phyloP scores from a whole-genome alignment of 1,140 invertebrate species.

The Drosophila parvula region DNA sequence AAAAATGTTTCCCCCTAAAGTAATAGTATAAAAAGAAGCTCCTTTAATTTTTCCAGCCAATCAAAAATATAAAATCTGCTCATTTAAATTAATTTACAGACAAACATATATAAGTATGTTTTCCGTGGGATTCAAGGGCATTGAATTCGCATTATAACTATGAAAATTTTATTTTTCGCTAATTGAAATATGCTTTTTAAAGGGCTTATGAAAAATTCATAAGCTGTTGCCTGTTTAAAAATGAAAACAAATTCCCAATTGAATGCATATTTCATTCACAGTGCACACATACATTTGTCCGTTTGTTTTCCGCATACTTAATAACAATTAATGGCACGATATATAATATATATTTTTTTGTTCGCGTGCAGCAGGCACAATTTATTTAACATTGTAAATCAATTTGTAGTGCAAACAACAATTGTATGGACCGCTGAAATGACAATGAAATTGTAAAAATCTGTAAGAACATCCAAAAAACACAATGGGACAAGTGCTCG shows the following conservation, averaged over 20 bases:
- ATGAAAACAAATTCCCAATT: slow-evolving; percentile 19
- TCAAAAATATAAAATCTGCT: slow-evolving; percentile 1
- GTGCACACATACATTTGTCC: not conserved
- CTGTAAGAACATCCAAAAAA: slow-evolving; percentile 36
- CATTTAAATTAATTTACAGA: slow-evolving; percentile 19
- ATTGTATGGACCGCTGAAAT: slow-evolving; percentile 30
- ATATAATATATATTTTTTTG: slow-evolving; percentile 15
- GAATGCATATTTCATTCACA: slow-evolving; percentile 33
- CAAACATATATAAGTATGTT: slow-evolving; percentile 37
- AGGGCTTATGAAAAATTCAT: slow-evolving; percentile 29
- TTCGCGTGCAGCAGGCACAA: slow-evolving; percentile 22
- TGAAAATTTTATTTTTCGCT: slow-evolving; percentile 13
- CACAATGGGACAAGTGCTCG: slow-evolving; percentile 40
- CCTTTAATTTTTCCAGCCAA: not conserved
- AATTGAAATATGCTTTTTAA: slow-evolving; percentile 23
- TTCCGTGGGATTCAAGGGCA: slow-evolving; percentile 22
- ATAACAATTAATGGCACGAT: slow-evolving; percentile 45
- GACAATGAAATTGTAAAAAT: slow-evolving; percentile 65
- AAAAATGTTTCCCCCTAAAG: not conserved
- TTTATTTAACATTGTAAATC: slow-evolving; percentile 55
- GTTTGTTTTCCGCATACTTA: slow-evolving; percentile 36
- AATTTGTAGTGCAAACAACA: slow-evolving; percentile 54
- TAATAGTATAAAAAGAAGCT: not conserved
- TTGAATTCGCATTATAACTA: slow-evolving; percentile 30
- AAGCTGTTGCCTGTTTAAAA: slow-evolving; percentile 2